These are phyloP conservation scores for Eonycteris spelaea DNA, from an alignment of 2,113 vertebrate genomes.

Conservation along the genomic window DNA sequence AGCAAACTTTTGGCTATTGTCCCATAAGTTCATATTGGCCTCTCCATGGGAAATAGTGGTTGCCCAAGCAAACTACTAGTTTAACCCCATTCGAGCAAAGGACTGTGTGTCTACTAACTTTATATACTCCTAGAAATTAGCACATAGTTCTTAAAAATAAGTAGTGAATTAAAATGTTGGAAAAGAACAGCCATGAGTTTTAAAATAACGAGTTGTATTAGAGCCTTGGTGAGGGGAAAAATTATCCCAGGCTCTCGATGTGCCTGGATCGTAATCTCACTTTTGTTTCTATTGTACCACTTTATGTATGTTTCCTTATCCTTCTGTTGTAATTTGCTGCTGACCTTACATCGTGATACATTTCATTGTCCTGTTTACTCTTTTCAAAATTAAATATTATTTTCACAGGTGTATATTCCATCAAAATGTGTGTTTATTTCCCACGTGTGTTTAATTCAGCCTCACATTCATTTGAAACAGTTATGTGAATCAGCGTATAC, in stretches of 20 bases:
- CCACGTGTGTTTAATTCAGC: neutral
- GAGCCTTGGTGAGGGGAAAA: neutral
- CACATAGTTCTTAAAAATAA: neutral
- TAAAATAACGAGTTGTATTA: neutral
- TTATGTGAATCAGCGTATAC: neutral
- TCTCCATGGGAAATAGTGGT: neutral
- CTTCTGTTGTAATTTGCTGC: neutral
- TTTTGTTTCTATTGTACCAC: neutral
- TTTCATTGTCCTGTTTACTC: neutral
- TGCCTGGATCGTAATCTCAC: neutral
- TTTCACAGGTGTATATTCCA: slow-evolving; percentile 18
- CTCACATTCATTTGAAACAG: neutral
- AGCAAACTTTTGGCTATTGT: neutral
- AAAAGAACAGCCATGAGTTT: neutral
- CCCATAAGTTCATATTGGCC: neutral
- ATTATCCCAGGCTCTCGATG: neutral
- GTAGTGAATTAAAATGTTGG: neutral
- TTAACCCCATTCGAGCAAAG: neutral
- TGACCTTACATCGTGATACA: neutral
- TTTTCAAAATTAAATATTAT: slow-evolving; percentile 39
- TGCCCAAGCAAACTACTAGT: neutral
- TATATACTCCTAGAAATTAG: neutral
- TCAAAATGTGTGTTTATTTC: neutral
- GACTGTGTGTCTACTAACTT: neutral
- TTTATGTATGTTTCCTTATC: neutral